These are phyloP conservation scores for Apantesis nais DNA, from an alignment of 2,888 invertebrate genomes.

Conservation along the genomic window DNA sequence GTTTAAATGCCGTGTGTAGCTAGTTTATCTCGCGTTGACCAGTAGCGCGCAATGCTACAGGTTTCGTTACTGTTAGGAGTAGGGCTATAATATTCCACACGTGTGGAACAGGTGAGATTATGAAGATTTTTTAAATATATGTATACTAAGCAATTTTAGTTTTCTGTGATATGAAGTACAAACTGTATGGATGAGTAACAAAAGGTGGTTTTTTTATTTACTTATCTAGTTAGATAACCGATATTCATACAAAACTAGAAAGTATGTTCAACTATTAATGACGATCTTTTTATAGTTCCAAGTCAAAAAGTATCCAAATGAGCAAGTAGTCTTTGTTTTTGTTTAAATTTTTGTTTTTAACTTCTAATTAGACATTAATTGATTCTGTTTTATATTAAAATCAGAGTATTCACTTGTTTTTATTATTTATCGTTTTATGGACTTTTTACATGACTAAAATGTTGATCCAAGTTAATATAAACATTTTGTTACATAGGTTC, in stretches of 20 bases:
- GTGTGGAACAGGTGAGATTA: constrained; percentile 84
- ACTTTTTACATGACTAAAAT: constrained; percentile 12
- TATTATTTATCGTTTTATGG: constrained; percentile 31
- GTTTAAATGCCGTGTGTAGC: constrained; percentile 81
- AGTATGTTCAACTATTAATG: neutral
- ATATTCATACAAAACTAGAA: constrained; percentile 37
- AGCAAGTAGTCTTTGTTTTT: neutral
- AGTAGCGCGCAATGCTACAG: constrained; percentile 86
- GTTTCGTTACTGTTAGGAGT: constrained; percentile 84
- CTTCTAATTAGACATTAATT: neutral
- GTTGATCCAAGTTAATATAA: constrained; percentile 18
- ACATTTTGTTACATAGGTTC: constrained; percentile 90
- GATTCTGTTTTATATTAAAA: constrained; percentile 28
- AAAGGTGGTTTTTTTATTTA: constrained; percentile 53
- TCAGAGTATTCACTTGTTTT: constrained; percentile 28
- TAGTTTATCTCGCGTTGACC: constrained; percentile 83
- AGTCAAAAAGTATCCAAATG: neutral
- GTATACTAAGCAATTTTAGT: constrained; percentile 73
- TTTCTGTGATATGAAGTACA: constrained; percentile 58
- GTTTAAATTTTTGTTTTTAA: neutral
- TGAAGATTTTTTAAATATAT: constrained; percentile 81
- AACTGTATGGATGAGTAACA: constrained; percentile 48
- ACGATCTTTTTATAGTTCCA: neutral
- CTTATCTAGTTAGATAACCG: constrained; percentile 40
- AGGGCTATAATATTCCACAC: constrained; percentile 80